phyloP scores from a whole-genome alignment of 1,140 invertebrate species.

The Laupala kohalensis region DNA sequence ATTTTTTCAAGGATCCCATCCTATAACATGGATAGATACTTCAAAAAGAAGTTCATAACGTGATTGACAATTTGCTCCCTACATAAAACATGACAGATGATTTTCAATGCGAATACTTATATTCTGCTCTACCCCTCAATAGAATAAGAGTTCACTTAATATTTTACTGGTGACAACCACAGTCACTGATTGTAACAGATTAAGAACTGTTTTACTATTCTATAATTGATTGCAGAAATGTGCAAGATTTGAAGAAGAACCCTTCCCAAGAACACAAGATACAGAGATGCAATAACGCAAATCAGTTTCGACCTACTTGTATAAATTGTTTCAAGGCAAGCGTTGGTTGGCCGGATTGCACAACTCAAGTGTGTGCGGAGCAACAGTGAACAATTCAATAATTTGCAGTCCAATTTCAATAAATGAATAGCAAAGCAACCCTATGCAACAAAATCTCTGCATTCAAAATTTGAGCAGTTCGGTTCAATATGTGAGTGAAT shows the following conservation, averaged over 20 bases:
- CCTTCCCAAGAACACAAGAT: not conserved
- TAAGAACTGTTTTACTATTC: not conserved
- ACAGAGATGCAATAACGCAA: slow-evolving; percentile 7
- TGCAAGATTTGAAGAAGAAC: not conserved
- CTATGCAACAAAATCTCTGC: slow-evolving; percentile 1
- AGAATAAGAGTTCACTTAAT: not conserved
- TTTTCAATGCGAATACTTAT: not conserved
- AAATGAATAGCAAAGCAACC: not conserved
- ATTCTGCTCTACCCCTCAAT: not conserved
- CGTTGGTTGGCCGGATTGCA: slow-evolving; percentile 12
- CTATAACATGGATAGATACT: not conserved
- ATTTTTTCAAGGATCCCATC: not conserved
- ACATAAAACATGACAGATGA: not conserved
- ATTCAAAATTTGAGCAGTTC: not conserved
- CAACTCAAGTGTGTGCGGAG: slow-evolving; percentile 3
- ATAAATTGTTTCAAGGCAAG: slow-evolving; percentile 11
- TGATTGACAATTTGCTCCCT: not conserved
- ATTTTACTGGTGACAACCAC: not conserved
- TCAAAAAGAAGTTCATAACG: not conserved
- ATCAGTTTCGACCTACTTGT: slow-evolving; percentile 3
- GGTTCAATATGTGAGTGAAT: not conserved
- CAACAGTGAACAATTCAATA: not conserved
- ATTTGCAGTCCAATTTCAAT: not conserved
- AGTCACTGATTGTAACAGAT: not conserved
- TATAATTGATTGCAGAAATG: not conserved